phyloP scores from a whole-genome alignment of 2,797 vertebrate species.

The Emys orbicularis region DNA sequence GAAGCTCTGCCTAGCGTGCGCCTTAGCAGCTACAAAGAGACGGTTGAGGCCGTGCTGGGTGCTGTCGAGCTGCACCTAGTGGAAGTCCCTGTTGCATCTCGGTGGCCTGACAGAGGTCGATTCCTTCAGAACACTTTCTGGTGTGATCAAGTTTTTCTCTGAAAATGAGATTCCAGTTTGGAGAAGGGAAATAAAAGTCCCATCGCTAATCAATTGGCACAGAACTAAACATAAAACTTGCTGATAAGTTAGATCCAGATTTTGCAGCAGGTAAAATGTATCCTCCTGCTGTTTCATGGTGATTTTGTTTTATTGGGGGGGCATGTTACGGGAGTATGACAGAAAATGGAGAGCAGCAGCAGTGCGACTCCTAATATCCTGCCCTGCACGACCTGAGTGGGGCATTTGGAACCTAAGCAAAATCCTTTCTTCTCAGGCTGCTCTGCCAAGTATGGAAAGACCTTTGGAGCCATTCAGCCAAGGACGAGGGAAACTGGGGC shows the following conservation, averaged over 20 bases:
- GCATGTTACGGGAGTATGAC: neutral
- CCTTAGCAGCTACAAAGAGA: neutral
- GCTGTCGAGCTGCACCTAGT: neutral
- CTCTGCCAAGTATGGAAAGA: no score
- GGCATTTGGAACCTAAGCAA: neutral
- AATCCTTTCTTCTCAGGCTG: neutral
- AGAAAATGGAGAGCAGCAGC: neutral
- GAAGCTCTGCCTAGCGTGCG: rapidly evolving
- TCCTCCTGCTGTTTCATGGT: neutral
- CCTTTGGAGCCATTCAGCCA: neutral
- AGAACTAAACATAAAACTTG: neutral
- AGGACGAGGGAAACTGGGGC: neutral
- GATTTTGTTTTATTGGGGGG: neutral
- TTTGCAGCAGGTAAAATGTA: neutral
- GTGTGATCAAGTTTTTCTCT: neutral
- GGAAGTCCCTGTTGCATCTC: neutral
- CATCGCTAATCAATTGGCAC: neutral
- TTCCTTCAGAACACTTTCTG: neutral
- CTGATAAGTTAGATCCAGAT: neutral
- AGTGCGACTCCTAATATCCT: neutral
- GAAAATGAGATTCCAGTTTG: neutral
- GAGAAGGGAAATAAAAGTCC: neutral
- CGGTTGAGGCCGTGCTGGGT: neutral
- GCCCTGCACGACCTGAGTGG: neutral
- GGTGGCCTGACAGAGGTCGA: neutral